Evolutionary conservation across 64 coral and sea anemone genomes (phyloP), one percentile per base, ranked within the genome.

Genomic region (Pocillopora damicornis): DNA sequence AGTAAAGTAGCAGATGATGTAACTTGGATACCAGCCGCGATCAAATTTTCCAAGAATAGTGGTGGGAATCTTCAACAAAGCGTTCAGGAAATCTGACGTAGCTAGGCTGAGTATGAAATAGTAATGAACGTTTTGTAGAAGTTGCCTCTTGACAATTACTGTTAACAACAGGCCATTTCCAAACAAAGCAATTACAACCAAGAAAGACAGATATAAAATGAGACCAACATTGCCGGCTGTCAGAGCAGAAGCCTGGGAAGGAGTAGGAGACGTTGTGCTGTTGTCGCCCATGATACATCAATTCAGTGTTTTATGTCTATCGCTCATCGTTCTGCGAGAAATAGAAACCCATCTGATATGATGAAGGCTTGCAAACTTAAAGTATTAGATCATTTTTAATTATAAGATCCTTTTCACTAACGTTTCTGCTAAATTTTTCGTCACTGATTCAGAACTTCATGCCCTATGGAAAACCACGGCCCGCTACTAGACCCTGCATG

Each of bases 31-130:
- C 96, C 96, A 98, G 83, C 92, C 88, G 81, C 92, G 74, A 38
- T 98, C 92, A 38, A 98, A 88, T n/a, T 89, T 87, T 77, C 88
- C 62, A 22, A 92, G 76, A 73, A 98, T 90, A 14, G 96, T 92
- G 0, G 96, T 98, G 13, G 96, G 92, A 45, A 98, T 98, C 81
- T 98, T 98, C 14, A 98, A 35, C 37, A 94, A 63, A 38, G 92
- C 92, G 60, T 98, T 98, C 30, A 98, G 78, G 63, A 98, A 90
- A 83, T 98, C 89, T 4, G 92, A 91, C 15, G 86, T 76, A 0
- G 88, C 67, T 72, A 98, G 73, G 26, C 91, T 98, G 5, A 98
- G 87, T 84, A 98, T 98, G 71, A 98, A 98, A 71, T 90, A 98
- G 67, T 98, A 94, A 45, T 94, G 92, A 63, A 94, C 96, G 51